phyloP scores from a whole-genome alignment of 2,888 invertebrate genomes.

The Andricus quercusramuli region DNA sequence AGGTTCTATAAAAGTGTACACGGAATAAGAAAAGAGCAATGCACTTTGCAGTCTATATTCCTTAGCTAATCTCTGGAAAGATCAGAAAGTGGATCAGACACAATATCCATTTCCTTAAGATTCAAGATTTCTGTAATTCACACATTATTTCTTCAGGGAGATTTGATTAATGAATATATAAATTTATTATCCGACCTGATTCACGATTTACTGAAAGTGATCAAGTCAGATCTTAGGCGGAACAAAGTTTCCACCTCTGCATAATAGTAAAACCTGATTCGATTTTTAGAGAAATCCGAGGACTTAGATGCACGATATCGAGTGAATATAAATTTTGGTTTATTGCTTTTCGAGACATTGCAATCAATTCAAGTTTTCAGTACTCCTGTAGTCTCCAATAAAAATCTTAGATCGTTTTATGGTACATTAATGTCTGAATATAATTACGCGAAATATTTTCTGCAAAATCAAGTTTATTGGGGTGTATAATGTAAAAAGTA shows the following conservation, averaged over 20 bases:
- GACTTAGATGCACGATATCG: conserved; percentile 10
- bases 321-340: conserved; percentile 21
- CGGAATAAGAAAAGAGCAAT: conserved; percentile 6
- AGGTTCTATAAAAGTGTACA: not conserved
- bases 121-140: not conserved
- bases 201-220: not conserved
- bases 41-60: conserved; percentile 16
- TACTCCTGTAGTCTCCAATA: not conserved
- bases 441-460: not conserved
- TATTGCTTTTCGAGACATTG: not conserved
- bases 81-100: conserved; percentile 20
- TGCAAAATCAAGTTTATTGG: not conserved
- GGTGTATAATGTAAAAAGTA: not conserved
- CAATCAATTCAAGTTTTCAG: conserved; percentile 22
- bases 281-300: not conserved
- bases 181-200: conserved; percentile 27
- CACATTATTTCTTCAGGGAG: not conserved
- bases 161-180: not conserved
- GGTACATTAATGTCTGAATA: not conserved
- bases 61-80: not conserved
- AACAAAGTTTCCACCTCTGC: not conserved
- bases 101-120: not conserved
- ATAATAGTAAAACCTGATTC: not conserved
- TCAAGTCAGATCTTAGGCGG: not conserved
- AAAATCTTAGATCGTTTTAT: not conserved